These are phyloP conservation scores for Ctenopoma kingsleyae DNA, from an alignment of 2,797 vertebrate genomes.

Conservation along the genomic window DNA sequence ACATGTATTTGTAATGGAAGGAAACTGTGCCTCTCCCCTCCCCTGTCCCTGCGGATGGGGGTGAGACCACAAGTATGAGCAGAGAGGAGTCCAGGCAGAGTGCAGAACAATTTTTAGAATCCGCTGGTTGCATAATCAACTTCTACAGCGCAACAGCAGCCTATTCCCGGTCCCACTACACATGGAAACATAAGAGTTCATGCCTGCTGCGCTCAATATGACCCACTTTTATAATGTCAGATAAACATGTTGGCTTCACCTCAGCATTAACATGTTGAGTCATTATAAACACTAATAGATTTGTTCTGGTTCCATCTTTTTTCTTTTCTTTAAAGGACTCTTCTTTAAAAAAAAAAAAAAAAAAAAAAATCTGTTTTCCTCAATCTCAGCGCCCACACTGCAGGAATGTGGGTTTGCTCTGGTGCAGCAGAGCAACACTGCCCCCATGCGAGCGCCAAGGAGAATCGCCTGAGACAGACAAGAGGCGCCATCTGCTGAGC, in stretches of 20 bases:
- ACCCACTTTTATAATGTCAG: slow-evolving; percentile 34
- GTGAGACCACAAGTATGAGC: slow-evolving; percentile 74
- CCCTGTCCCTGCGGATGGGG: slow-evolving; percentile 56
- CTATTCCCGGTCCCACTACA: slow-evolving; percentile 43
- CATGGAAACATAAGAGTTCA: slow-evolving; percentile 21
- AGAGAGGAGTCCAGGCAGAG: slow-evolving; percentile 69
- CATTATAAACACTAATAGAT: slow-evolving; percentile 9
- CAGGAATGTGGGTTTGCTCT: slow-evolving; percentile 71
- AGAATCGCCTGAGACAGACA: not conserved
- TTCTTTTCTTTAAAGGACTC: slow-evolving; percentile 9
- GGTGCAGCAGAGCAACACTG: slow-evolving; percentile 72
- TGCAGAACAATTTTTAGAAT: slow-evolving; percentile 70
- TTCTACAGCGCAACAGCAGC: slow-evolving; percentile 48
- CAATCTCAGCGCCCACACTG: slow-evolving; percentile 48
- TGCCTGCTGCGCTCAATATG: slow-evolving; percentile 19
- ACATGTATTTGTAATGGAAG: slow-evolving; percentile 78
- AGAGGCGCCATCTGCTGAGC: slow-evolving; percentile 67
- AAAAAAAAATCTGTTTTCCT: slow-evolving; percentile 5
- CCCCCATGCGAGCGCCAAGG: slow-evolving; percentile 63
- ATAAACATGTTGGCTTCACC: not conserved
- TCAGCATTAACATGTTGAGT: not conserved
- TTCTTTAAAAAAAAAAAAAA: too few relatives aligned
- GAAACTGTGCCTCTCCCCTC: slow-evolving; percentile 49
- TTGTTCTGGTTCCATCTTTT: slow-evolving; percentile 20
- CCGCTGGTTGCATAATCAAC: slow-evolving; percentile 76